phyloP scores from a whole-genome alignment of 1,140 invertebrate genomes.

The Drosophila jambulina region DNA sequence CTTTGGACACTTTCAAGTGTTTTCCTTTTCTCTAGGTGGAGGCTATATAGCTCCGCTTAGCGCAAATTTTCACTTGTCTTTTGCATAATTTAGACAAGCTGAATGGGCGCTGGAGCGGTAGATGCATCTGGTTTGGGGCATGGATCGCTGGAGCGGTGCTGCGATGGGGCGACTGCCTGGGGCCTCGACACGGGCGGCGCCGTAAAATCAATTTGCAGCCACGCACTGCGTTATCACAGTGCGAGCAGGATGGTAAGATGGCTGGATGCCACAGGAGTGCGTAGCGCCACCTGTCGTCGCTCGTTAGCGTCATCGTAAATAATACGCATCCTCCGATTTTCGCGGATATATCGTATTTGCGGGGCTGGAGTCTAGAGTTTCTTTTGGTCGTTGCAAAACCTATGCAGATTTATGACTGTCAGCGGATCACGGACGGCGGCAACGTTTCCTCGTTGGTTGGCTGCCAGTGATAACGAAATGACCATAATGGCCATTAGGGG shows the following conservation, averaged over 20 bases:
- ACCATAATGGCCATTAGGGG: slow-evolving; percentile 79
- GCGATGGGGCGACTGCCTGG: slow-evolving; percentile 32
- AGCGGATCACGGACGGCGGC: slow-evolving; percentile 45
- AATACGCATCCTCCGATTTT: slow-evolving; percentile 59
- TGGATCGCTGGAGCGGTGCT: slow-evolving; percentile 2
- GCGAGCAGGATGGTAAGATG: slow-evolving; percentile 37
- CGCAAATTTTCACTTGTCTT: slow-evolving; percentile 80
- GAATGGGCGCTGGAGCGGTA: slow-evolving; percentile 30
- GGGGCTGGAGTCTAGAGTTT: slow-evolving; percentile 13
- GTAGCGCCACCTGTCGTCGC: slow-evolving; percentile 76
- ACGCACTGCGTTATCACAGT: slow-evolving; percentile 70
- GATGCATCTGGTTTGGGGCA: slow-evolving; percentile 1
- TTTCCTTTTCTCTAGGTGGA: slow-evolving; percentile 8
- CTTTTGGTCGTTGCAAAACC: slow-evolving; percentile 62
- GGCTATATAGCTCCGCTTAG: slow-evolving; percentile 57
- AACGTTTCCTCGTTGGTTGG: slow-evolving; percentile 65
- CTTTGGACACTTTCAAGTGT: too few species aligned
- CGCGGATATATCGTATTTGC: neutral
- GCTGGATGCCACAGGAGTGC: slow-evolving; percentile 28
- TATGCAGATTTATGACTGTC: slow-evolving; percentile 80
- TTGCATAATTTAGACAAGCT: slow-evolving; percentile 76
- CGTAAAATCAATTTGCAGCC: slow-evolving; percentile 78
- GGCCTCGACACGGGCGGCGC: slow-evolving; percentile 72
- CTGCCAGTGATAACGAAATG: slow-evolving; percentile 73
- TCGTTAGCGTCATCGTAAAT: slow-evolving; percentile 83